These are phyloP conservation scores for Cynoglossus semilaevis DNA, from an alignment of 2,113 vertebrate genomes.

Conservation along the genomic window DNA sequence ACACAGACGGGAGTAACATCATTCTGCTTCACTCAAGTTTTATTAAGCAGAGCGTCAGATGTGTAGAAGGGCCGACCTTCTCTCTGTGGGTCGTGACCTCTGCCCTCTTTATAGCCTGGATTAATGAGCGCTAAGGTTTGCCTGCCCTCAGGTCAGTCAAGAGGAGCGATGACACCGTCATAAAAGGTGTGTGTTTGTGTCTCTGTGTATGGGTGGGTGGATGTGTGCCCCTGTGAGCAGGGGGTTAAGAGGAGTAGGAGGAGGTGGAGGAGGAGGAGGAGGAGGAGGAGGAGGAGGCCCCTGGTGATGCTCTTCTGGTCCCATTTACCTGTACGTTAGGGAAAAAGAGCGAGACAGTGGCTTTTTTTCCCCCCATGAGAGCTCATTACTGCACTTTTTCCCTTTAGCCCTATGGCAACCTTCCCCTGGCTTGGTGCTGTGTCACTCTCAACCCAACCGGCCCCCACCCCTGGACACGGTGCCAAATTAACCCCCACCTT, in stretches of 20 bases:
- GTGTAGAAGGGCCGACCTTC: constrained; percentile 20
- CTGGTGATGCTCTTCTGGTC: constrained; percentile 46
- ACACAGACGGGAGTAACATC: constrained; percentile 21
- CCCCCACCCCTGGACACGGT: constrained; percentile 33
- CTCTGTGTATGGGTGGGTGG: constrained; percentile 7
- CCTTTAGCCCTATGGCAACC: constrained; percentile 78
- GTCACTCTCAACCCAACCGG: constrained; percentile 67
- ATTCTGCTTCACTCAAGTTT: constrained; percentile 51
- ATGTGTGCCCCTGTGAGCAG: no score
- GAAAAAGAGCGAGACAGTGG: constrained; percentile 40
- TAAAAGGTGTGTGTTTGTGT: constrained; percentile 16
- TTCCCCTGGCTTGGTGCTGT: constrained; percentile 63
- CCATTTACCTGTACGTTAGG: constrained; percentile 58
- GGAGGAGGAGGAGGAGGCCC: neutral
- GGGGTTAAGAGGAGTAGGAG: no score
- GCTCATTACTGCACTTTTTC: constrained; percentile 79
- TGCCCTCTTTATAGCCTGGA: constrained; percentile 58
- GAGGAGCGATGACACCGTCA: constrained; percentile 43
- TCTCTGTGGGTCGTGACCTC: constrained; percentile 43
- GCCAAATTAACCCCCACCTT: constrained; percentile 59
- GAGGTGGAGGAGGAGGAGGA: neutral
- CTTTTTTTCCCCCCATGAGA: constrained; percentile 70
- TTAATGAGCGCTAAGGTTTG: constrained; percentile 68
- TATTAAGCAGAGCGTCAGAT: constrained; percentile 55
- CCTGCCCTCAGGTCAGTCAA: constrained; percentile 45